Evolutionary conservation across 2,888 invertebrate species (phyloP).

Genomic region (Andrena praecox): DNA sequence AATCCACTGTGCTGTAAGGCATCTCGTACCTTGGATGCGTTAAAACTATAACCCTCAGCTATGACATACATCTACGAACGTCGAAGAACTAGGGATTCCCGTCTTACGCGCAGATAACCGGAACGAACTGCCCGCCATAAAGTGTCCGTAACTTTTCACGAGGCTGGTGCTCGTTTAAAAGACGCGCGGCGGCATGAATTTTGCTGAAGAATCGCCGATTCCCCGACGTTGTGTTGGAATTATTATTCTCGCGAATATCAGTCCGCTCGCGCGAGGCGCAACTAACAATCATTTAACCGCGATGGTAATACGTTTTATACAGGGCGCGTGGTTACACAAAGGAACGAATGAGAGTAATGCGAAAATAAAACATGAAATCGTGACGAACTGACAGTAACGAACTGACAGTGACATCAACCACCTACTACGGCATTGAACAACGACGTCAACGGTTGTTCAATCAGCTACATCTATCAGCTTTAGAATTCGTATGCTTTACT

Average conservation of each 20-base stretch:
- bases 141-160: background rate
- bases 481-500: constrained; percentile 85
- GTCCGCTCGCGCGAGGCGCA: constrained; percentile 44
- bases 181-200: background rate
- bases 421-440: constrained; percentile 81
- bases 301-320: constrained; percentile 44
- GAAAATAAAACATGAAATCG: background rate
- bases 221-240: constrained; percentile 56
- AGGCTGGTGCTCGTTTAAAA: background rate
- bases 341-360: background rate
- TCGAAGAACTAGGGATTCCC: constrained; percentile 52
- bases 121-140: background rate
- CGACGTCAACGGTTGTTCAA: constrained; percentile 76
- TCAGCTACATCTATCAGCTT: constrained; percentile 83
- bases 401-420: constrained; percentile 80
- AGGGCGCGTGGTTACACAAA: constrained; percentile 41
- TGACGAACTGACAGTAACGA: constrained; percentile 7
- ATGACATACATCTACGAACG: constrained; percentile 38
- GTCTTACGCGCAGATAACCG: background rate
- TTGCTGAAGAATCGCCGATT: constrained; percentile 34
- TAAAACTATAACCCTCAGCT: constrained; percentile 40
- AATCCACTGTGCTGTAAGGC: constrained; percentile 51
- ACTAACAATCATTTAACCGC: constrained; percentile 44
- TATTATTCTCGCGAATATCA: constrained; percentile 34
- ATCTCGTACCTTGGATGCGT: constrained; percentile 50